Evolutionary conservation across 1,140 invertebrate genomes (phyloP).

Genomic region (Adoxophyes honmai): DNA sequence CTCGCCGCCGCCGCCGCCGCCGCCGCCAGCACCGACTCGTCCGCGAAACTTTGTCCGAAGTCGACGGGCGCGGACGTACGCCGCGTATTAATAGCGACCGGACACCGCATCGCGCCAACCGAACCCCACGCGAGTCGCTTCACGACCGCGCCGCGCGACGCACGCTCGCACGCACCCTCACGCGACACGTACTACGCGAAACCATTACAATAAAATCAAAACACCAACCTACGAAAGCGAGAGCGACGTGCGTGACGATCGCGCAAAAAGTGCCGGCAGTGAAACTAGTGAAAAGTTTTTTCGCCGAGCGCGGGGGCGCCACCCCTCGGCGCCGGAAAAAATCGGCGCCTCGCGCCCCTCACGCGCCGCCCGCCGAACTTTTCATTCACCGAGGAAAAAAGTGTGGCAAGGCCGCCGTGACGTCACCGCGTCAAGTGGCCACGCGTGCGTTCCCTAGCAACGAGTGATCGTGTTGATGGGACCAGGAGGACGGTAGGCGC

Average conservation of each 20-base stretch:
- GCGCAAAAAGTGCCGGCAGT: constrained; percentile 70
- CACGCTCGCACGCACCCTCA: constrained; percentile 44
- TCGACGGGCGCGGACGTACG: constrained; percentile 70
- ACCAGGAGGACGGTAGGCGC: constrained; percentile 23
- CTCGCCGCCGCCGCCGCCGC: constrained; percentile 54
- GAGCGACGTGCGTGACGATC: constrained; percentile 53
- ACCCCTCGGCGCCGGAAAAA: constrained; percentile 70
- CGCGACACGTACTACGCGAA: constrained; percentile 25
- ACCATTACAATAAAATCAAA: constrained; percentile 34
- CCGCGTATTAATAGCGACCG: constrained; percentile 71
- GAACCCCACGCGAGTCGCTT: constrained; percentile 46
- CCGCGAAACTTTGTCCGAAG: constrained; percentile 73
- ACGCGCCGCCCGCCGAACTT: constrained; percentile 72
- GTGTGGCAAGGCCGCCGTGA: constrained; percentile 78
- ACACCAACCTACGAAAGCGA: constrained; percentile 47
- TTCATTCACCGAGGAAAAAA: constrained; percentile 81
- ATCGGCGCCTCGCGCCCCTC: constrained; percentile 66
- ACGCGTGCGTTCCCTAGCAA: constrained; percentile 77
- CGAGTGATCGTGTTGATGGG: constrained; percentile 35
- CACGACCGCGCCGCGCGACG: constrained; percentile 44
- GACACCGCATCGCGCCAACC: constrained; percentile 51
- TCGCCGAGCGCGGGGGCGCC: constrained; percentile 62
- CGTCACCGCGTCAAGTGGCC: constrained; percentile 78
- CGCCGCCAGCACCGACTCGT: constrained; percentile 53
- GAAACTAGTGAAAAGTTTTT: constrained; percentile 76